Evolutionary conservation across 1,140 invertebrate species (phyloP).

Genomic region (Neuroterus valhalla): DNA sequence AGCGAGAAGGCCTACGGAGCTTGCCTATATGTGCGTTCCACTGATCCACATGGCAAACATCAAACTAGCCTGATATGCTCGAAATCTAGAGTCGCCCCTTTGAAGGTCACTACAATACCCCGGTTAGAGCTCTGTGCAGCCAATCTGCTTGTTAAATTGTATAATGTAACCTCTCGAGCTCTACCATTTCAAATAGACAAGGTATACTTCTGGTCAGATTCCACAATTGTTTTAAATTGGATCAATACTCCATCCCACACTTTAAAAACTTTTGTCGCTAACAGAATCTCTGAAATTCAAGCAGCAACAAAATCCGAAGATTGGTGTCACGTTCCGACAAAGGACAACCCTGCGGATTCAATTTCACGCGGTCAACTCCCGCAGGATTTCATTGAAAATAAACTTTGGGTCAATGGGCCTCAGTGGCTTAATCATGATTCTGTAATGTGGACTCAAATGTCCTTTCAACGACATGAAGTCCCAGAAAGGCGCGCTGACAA

Average conservation of each 20-base stretch:
- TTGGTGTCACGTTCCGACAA: constrained; percentile 35
- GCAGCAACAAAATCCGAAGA: not conserved
- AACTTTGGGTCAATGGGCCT: constrained; percentile 32
- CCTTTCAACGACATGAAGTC: not conserved
- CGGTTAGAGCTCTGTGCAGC: constrained; percentile 1
- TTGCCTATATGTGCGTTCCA: too few relatives aligned
- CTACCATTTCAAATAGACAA: not conserved
- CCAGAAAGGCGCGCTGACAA: too few relatives aligned
- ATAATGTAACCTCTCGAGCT: not conserved
- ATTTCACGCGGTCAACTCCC: constrained; percentile 3
- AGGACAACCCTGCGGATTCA: too few relatives aligned
- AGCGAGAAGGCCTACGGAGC: too few relatives aligned
- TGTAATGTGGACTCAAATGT: constrained; percentile 10
- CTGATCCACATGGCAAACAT: too few relatives aligned
- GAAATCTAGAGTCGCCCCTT: not conserved
- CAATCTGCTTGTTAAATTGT: not conserved
- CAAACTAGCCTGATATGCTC: not conserved
- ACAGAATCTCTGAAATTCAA: constrained; percentile 39
- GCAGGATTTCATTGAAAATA: not conserved
- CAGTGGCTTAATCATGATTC: constrained; percentile 28
- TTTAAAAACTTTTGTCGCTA: too few relatives aligned
- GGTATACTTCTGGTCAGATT: too few relatives aligned
- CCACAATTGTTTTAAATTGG: too few relatives aligned
- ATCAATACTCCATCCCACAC: too few relatives aligned
- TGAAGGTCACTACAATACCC: not conserved